Evolutionary conservation across 2,113 vertebrate species (phyloP), one percentile per base, ranked within the genome.

Genomic region (Natator depressus): DNA sequence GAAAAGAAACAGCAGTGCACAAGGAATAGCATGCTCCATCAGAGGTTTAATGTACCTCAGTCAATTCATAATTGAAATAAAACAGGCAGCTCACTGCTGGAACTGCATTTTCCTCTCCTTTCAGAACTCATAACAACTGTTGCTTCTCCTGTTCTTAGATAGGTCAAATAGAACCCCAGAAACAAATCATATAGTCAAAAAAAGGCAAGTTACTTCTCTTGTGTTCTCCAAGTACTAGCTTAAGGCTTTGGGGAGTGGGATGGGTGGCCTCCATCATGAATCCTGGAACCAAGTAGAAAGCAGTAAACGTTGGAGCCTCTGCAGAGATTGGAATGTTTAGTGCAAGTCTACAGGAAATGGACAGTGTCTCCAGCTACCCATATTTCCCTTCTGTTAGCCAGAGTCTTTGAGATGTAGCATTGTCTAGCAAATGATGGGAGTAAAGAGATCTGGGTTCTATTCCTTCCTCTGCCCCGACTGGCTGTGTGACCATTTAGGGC

Each of bases 31-130:
- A 88, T 92, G 84, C 79, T 81, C 81, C 89, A 85, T 83, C 8
- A 1, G 65, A 65, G 90, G 42, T n/a, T 85, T 96, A 94, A 91
- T 91, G 83, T 88, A 85, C 87, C 85, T 91, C 79, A 81, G 29
- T 81, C 46, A 59, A 82, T 78, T 93, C 82, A 83, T 95, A 92
- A 85, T 59, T 93, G 89, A 93, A 94, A 95, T 85, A 42, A 94
- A 94, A 42, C 87, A 80, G 50, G 46, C 65, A 93, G 54, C 16
- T 91, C 53, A 14, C 50, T 88, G 65, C 62, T 89, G 75, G 87
- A 93, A 95, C 46, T 65, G 75, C 80, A 81, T 92, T 91, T 89
- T 93, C 38, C 62, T 84, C 51, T 85, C 93, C 59, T 69, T 95
- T 94, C 1, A 1, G 93, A 85, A 93, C 80, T 91, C 81, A 92